Conservation (phyloP, 2,113 vertebrate species). For the Spheniscus mendiculus region DNA sequence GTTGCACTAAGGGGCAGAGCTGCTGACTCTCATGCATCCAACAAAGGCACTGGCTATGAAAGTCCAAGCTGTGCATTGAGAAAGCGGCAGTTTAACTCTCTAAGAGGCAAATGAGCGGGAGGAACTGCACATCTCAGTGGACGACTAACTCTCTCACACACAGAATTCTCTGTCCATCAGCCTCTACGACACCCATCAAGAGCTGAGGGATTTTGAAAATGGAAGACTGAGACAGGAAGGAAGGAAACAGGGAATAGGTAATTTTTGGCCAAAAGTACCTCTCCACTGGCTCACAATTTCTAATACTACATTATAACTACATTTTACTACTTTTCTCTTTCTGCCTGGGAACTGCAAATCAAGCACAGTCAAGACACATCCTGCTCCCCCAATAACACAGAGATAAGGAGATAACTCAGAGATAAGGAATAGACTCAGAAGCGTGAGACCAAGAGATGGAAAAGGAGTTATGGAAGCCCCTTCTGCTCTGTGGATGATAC, state of each 20-base stretch:
- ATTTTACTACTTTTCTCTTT: neutral
- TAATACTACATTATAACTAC: neutral
- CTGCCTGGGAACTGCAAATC: neutral
- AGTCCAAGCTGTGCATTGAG: neutral
- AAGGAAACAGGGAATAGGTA: neutral
- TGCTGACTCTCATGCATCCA: neutral
- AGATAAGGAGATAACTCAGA: neutral
- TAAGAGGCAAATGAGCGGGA: fast-evolving
- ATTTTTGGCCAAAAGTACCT: neutral
- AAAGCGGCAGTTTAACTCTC: neutral
- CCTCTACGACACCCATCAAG: neutral
- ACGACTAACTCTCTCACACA: neutral
- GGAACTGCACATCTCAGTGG: fast-evolving
- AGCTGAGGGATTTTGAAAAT: neutral
- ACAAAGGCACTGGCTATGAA: neutral
- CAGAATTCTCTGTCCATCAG: neutral
- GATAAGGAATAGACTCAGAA: neutral
- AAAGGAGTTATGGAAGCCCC: neutral
- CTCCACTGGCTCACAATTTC: neutral
- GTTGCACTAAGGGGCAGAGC: neutral
- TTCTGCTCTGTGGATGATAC: neutral
- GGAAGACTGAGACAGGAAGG: neutral
- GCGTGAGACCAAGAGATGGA: neutral
- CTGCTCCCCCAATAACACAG: neutral
- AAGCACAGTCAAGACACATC: neutral